Evolutionary conservation across 2,888 invertebrate species (phyloP).

Genomic region (Diloba caeruleocephala): DNA sequence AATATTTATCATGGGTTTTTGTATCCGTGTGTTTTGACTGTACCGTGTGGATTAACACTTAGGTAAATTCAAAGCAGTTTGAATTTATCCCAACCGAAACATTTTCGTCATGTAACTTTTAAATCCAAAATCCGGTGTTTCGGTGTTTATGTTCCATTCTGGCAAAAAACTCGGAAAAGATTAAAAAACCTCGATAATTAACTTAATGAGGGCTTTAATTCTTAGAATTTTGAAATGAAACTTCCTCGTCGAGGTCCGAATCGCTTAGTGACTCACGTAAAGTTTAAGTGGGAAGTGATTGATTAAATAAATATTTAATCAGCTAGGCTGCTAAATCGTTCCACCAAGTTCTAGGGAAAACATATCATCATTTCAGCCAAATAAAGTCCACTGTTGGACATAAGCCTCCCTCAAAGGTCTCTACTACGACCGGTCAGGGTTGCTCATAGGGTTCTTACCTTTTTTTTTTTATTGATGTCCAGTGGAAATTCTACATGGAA

Average conservation of each 20-base stretch:
- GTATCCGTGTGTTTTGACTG: too few relatives aligned
- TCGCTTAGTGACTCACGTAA: conserved; percentile 21
- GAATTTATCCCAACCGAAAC: neutral
- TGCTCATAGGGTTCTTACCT: too few relatives aligned
- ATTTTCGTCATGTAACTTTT: too few relatives aligned
- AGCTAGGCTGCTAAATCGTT: neutral
- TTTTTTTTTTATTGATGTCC: too few relatives aligned
- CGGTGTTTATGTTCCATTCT: neutral
- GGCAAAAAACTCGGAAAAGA: neutral
- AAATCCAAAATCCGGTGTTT: too few relatives aligned
- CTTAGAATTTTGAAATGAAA: neutral
- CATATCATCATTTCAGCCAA: too few relatives aligned
- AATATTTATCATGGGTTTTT: conserved; percentile 52
- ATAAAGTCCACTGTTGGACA: too few relatives aligned
- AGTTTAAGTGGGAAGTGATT: conserved; percentile 15
- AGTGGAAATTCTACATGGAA: too few relatives aligned
- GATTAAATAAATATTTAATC: conserved; percentile 22
- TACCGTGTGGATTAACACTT: conserved; percentile 25
- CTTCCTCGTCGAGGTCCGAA: neutral
- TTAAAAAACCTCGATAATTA: conserved; percentile 4
- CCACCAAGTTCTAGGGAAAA: too few relatives aligned
- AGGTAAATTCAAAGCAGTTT: conserved; percentile 2
- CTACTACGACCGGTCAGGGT: too few relatives aligned
- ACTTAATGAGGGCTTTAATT: conserved; percentile 13
- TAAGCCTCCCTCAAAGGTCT: too few relatives aligned